Evolutionary conservation across 2,113 vertebrate species (phyloP).

Genomic region (Pavo muticus): DNA sequence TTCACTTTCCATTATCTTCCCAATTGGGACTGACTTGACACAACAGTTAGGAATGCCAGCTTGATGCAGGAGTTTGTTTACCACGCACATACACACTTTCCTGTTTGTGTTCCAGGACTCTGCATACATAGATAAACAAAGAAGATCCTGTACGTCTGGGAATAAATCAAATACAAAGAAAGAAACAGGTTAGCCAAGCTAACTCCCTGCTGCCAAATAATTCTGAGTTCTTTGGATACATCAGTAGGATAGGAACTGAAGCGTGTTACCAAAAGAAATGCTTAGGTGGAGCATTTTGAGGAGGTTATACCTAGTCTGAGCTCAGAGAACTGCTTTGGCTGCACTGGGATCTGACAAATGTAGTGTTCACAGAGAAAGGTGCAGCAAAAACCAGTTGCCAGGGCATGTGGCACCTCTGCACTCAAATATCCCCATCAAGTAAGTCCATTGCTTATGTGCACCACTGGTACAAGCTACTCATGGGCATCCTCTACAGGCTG

Average conservation of each 20-base stretch:
- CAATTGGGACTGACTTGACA: not conserved
- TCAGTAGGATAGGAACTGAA: not conserved
- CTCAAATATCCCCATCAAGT: not conserved
- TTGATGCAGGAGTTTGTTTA: not conserved
- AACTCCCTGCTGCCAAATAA: not conserved
- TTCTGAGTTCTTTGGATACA: not conserved
- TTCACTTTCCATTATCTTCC: not conserved
- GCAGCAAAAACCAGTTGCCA: rapidly evolving
- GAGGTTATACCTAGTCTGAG: not conserved
- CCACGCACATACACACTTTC: not conserved
- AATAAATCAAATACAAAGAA: not conserved
- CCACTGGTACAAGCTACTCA: not conserved
- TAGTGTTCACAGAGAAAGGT: not conserved
- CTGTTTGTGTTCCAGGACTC: not conserved
- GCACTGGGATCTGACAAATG: too few species aligned
- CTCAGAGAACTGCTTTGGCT: not conserved
- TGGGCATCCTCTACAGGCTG: not conserved
- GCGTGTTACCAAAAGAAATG: not conserved
- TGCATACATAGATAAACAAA: not conserved
- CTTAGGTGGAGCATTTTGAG: not conserved
- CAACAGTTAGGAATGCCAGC: not conserved
- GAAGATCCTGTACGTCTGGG: not conserved
- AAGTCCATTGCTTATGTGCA: not conserved
- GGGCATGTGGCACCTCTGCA: rapidly evolving
- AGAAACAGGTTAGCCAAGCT: not conserved